Evolutionary conservation across 2,113 vertebrate species (phyloP), one percentile per base, ranked within the genome.

Genomic region (Polypterus senegalus): DNA sequence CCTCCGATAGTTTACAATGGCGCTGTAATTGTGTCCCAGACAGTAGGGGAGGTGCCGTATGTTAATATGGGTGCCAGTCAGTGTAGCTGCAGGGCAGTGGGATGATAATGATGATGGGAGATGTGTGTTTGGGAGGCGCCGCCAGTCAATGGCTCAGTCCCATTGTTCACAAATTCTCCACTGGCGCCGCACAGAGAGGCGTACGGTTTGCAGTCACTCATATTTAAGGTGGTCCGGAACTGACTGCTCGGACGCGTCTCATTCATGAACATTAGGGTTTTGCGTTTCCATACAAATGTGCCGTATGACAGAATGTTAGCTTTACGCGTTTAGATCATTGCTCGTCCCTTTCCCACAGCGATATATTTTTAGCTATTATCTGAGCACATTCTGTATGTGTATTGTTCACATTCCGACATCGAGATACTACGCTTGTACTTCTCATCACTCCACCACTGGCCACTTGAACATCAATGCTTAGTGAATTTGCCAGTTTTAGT

Each of bases 121-220:
- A 48, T 63, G 67, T 63, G 67, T 47, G 66, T 60, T 66, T 58
- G 63, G 46, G 60, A 61, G 65, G 69, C 61, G 70, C 63, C 62
- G 60, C 69, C 63, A 71, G 75, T 76, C 75, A 74, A 70, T 67
- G 66, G 75, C 69, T 71, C 74, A 71, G 70, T 66, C 73, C 72
- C 68, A 77, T 82, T 84, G 80, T 81, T 76, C 72, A 57, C 70
- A 74, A 73, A 77, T 74, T 77, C 75, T 71, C 76, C 70, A 74
- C 77, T 85, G 86, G 82, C 83, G 83, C 86, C 83, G 67, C 63
- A 65, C 65, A 71, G 72, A 76, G 71, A 69, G 54, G 64, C 65
- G 64, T 62, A 67, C 75, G 69, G 49, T 64, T 66, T 62, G 63
- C 69, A 58, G 68, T 55, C 63, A 58, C 68, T 60, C 58, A 49